These are phyloP conservation scores for Actinia equina DNA, from an alignment of 64 coral and sea anemone species.

Conservation along the genomic window DNA sequence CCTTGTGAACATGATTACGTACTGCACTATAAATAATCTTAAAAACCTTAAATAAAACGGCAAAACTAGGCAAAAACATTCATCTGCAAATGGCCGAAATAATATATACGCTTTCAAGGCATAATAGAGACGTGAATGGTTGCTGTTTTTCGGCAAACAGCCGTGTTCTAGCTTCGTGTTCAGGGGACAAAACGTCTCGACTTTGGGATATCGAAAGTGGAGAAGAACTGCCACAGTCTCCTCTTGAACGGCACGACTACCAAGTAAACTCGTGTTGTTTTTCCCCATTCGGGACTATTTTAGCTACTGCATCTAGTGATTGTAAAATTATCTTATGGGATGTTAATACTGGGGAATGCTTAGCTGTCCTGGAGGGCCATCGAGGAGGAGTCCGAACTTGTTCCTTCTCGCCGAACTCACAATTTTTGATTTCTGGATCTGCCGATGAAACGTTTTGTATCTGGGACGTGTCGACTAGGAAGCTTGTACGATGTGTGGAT, in stretches of 20 bases:
- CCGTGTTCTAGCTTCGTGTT: conserved; percentile 79
- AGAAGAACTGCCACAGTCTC: conserved; percentile 77
- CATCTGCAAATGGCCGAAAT: conserved; percentile 64
- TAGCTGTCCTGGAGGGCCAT: conserved; percentile 87
- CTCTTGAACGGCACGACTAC: conserved; percentile 79
- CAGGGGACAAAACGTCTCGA: conserved; percentile 87
- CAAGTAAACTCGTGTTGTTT: conserved; percentile 90
- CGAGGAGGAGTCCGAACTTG: conserved; percentile 82
- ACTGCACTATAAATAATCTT: not conserved
- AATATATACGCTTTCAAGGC: conserved; percentile 72
- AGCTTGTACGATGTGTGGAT: conserved; percentile 70
- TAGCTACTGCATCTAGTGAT: conserved; percentile 92
- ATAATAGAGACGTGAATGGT: conserved; percentile 84
- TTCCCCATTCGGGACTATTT: conserved; percentile 95
- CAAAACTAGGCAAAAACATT: not conserved
- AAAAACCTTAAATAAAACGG: not conserved
- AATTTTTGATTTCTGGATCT: conserved; percentile 84
- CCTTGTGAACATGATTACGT: not conserved
- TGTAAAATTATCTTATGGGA: conserved; percentile 92
- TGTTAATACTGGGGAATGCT: conserved; percentile 64
- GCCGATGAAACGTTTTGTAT: conserved; percentile 96
- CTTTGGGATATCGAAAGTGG: conserved; percentile 91
- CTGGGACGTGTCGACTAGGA: conserved; percentile 83
- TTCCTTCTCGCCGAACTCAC: conserved; percentile 88
- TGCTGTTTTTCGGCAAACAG: conserved; percentile 92